Percentiles rank a stretch among this genome's conserved stretches.
Evolutionary conservation across 2,888 invertebrate species (phyloP).

Genomic region (Ischnura elegans): DNA sequence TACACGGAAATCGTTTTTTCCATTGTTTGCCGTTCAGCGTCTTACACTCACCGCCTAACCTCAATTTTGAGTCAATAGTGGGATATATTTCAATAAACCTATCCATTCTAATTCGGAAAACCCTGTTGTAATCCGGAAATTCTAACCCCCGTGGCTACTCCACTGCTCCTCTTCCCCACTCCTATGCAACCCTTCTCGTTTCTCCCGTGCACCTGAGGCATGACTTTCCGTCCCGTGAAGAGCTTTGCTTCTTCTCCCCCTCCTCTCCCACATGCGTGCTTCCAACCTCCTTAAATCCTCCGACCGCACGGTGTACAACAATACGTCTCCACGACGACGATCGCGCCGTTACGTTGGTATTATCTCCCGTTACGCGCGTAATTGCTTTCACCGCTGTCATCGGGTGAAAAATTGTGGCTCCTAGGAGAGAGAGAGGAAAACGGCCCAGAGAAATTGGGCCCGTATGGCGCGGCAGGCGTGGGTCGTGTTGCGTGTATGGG

Average conservation of each 20-base stretch:
- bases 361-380: constrained; percentile 10
- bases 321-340: constrained; percentile 9
- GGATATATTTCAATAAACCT: no score
- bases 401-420: constrained; percentile 33
- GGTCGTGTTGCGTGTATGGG: neutral
- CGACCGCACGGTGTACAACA: constrained; percentile 3
- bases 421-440: neutral
- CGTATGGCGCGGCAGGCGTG: neutral
- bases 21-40: neutral
- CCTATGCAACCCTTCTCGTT: neutral
- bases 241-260: neutral
- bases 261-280: neutral
- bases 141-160: no score
- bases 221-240: neutral
- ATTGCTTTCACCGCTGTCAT: constrained; percentile 51
- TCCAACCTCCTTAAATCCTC: no score
- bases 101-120: no score
- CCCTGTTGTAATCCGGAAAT: no score
- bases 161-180: no score
- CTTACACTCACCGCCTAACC: no score
- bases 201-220: constrained; percentile 5
- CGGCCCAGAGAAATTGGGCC: neutral
- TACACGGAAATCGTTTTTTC: no score
- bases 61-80: no score
- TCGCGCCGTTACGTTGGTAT: constrained; percentile 18